Percentiles rank a stretch among this genome's conserved stretches.
phyloP scores from a whole-genome alignment of 1,140 invertebrate species.

The Homalodisca vitripennis region DNA sequence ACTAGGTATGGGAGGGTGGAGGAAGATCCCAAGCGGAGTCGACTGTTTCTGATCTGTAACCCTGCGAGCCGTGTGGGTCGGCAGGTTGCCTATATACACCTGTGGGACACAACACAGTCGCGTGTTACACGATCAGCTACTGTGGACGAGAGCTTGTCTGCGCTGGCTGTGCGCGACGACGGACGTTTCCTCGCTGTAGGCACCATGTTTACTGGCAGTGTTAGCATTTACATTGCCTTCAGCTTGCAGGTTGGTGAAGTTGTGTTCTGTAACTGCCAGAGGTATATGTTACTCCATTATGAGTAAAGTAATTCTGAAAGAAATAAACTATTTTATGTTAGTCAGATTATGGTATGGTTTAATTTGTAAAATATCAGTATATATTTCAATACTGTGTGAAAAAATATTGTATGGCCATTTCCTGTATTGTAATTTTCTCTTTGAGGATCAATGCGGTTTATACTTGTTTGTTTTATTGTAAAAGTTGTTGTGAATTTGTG shows the following conservation, averaged over 20 bases:
- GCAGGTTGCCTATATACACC: slow-evolving; percentile 57
- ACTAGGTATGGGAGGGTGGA: slow-evolving; percentile 71
- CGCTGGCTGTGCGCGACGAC: slow-evolving; percentile 85
- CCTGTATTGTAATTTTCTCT: too few relatives aligned
- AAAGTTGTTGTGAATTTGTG: too few relatives aligned
- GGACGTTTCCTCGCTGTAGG: slow-evolving; percentile 89
- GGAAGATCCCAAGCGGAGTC: slow-evolving; percentile 60
- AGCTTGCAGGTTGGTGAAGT: slow-evolving; percentile 83
- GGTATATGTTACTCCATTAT: too few relatives aligned
- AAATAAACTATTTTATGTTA: too few relatives aligned
- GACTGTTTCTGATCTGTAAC: slow-evolving; percentile 82
- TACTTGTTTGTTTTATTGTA: too few relatives aligned
- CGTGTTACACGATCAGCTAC: slow-evolving; percentile 54
- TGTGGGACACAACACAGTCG: slow-evolving; percentile 64
- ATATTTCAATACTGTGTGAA: too few relatives aligned
- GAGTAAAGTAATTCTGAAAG: too few relatives aligned
- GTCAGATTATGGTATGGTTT: too few relatives aligned
- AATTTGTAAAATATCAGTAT: too few relatives aligned
- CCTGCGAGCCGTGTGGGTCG: slow-evolving; percentile 63
- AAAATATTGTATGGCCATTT: too few relatives aligned
- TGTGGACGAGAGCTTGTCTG: slow-evolving; percentile 74
- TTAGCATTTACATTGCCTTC: slow-evolving; percentile 88
- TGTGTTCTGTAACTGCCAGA: too few relatives aligned
- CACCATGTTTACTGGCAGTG: slow-evolving; percentile 88
- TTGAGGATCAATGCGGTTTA: too few relatives aligned